phyloP scores from a whole-genome alignment of 2,113 vertebrate genomes.

The Bufo gargarizans region DNA sequence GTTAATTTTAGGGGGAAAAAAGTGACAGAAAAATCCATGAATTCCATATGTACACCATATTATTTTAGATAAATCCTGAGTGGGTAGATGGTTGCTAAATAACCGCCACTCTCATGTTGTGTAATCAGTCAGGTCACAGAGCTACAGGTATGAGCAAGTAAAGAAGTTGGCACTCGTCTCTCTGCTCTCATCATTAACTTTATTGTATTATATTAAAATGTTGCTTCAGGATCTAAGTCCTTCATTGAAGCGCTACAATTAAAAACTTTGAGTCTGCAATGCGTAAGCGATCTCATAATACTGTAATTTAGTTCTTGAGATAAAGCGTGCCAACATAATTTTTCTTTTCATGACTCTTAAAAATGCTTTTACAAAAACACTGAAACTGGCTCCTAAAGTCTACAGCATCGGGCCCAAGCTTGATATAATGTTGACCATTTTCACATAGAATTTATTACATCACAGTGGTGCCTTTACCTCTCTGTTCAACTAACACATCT shows the following conservation, averaged over 20 bases:
- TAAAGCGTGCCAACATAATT: no score
- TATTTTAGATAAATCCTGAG: background rate
- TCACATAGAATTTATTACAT: no score
- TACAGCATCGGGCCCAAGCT: no score
- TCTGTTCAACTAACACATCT: no score
- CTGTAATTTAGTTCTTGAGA: no score
- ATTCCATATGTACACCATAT: background rate
- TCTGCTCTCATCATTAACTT: background rate
- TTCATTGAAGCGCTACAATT: background rate
- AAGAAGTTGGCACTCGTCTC: background rate
- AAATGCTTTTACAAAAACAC: no score
- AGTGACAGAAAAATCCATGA: no score
- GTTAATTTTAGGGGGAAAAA: no score
- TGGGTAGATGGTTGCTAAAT: background rate
- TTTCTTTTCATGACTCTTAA: no score
- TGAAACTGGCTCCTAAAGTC: no score
- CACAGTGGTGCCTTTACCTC: no score
- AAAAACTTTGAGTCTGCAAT: background rate
- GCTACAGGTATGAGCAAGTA: background rate
- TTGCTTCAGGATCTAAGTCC: background rate
- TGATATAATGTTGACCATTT: no score
- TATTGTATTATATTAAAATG: background rate
- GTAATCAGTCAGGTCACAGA: background rate
- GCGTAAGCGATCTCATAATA: background rate
- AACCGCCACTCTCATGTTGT: background rate